Evolutionary conservation across 2,113 vertebrate genomes (phyloP).

Genomic region (Tachuris rubrigastra): DNA sequence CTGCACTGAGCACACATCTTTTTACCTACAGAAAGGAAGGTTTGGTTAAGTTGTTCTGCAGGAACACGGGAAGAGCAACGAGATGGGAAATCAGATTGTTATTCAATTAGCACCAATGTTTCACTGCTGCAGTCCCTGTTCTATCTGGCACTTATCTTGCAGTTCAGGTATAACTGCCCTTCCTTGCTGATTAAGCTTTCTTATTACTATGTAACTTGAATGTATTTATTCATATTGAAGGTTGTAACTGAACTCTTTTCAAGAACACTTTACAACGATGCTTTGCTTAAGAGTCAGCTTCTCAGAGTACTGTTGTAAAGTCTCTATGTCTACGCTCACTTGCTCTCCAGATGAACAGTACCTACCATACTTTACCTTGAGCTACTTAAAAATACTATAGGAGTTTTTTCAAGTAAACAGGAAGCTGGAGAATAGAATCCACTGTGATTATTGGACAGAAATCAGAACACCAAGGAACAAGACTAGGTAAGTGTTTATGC

Average conservation of each 20-base stretch:
- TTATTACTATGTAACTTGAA: background rate
- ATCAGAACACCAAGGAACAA: background rate
- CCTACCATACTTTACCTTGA: background rate
- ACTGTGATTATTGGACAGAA: background rate
- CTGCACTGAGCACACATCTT: background rate
- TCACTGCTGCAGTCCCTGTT: background rate
- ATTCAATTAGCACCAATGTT: background rate
- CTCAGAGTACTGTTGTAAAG: background rate
- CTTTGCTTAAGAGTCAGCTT: background rate
- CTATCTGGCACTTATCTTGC: background rate
- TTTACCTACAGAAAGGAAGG: background rate
- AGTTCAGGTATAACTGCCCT: background rate
- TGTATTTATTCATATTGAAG: background rate
- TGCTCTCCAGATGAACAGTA: background rate
- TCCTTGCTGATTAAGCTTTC: background rate
- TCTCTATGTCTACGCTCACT: background rate
- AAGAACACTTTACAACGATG: background rate
- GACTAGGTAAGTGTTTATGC: background rate
- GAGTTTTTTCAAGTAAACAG: background rate
- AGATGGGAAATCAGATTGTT: background rate
- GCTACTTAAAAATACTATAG: background rate
- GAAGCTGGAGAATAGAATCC: background rate
- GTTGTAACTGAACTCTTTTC: background rate
- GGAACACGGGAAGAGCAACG: background rate
- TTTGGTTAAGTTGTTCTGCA: background rate